Base-by-base conservation (phyloP, 2,888 invertebrate species). In the Himalopsyche japonica region DNA sequence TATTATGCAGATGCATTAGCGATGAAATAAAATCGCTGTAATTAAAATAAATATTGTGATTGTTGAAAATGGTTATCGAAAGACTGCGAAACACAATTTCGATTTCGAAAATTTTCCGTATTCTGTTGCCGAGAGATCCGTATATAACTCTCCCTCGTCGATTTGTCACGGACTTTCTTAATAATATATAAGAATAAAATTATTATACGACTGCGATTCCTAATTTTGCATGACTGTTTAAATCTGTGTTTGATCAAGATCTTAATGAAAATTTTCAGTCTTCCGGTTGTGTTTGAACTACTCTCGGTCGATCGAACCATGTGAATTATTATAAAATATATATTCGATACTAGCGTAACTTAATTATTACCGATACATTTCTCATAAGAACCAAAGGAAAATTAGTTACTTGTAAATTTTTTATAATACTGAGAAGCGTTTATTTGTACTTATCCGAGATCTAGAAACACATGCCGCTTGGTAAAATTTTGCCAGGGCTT, bases 61-160 rank as follows among this genome's bases (percentile, higher is more conserved):
- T 81, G 82, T 86, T 84, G 79, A 84, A 85, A 82, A 83, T 37
- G 79, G 77, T 86, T 85, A 83, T 83, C 76, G 86, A 86, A 86
- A 86, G 86, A 86, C 86, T 86, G 86, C 84, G 57, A 83, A 70
- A 43, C 43, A 43, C 79, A 76, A 48, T 86, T 86, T 86, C 82
- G 64, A 64, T 64, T 81, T n/a, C n/a, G 64, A 81, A 48, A 79
- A 48, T 79, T 30, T 32, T 24, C 57, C 18, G 76, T 76, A 27
- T 12, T 8, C 34, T 27, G 76, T 27, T 27, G n/a, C 76, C 76
- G 34, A 32, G 76, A 76, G 34, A 30, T 32, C 7, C n/a, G 76
- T 76, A 32, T 6, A 27, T n/a, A n/a, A 27, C 20, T 20, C 57
- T 20, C 57, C 7, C 57, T 24, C 57, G 24, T 57, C 57, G 57